Evolutionary conservation across 2,797 vertebrate species (phyloP).

Genomic region (Acipenser oxyrinchus): DNA sequence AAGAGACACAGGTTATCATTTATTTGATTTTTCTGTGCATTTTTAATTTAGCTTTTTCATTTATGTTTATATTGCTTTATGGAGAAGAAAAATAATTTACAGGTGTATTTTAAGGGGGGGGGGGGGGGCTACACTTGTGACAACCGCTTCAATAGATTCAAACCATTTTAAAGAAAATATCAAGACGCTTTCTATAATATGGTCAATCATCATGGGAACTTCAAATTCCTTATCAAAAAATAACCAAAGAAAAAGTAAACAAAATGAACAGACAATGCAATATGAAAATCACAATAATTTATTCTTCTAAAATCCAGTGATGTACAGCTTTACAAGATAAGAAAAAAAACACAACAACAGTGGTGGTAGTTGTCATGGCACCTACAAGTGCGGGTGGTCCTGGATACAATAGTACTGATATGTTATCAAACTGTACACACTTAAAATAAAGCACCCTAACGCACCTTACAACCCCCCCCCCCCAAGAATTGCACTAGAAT

Average conservation of each 20-base stretch:
- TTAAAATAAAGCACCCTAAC: neutral
- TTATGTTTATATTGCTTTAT: no score
- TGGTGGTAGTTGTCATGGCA: constrained; percentile 54
- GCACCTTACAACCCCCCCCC: no score
- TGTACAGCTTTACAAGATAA: constrained; percentile 91
- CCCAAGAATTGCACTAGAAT: no score
- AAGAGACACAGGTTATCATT: no score
- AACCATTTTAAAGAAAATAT: neutral
- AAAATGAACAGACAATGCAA: constrained; percentile 48
- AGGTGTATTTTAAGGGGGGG: no score
- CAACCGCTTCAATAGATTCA: no score
- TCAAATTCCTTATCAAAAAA: neutral
- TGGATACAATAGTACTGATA: constrained; percentile 37
- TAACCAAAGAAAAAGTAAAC: neutral
- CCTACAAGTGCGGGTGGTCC: constrained; percentile 31
- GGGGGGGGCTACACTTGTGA: no score
- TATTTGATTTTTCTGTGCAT: no score
- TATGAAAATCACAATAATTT: constrained; percentile 97
- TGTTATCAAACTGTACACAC: constrained; percentile 39
- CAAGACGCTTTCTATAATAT: neutral
- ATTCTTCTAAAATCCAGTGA: constrained; percentile 76
- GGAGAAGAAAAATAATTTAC: no score
- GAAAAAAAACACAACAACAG: constrained; percentile 60
- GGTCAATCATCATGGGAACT: neutral
- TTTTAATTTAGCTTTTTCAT: no score